These are phyloP conservation scores for Hofmannophila pseudospretella DNA, from an alignment of 2,888 invertebrate genomes.

Conservation along the genomic window DNA sequence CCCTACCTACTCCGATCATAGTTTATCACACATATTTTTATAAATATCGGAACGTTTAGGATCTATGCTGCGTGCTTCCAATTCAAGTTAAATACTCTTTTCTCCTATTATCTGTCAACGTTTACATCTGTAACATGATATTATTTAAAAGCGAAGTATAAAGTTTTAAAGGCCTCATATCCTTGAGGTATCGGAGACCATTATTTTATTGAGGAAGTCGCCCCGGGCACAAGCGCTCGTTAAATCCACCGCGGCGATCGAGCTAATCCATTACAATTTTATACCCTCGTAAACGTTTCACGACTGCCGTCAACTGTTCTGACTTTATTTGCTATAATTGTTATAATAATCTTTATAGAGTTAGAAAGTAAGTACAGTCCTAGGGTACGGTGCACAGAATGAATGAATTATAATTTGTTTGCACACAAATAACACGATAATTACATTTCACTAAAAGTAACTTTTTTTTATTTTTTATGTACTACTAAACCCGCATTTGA, in stretches of 20 bases:
- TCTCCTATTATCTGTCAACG: no score
- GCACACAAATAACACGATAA: no score
- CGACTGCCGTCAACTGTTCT: slow-evolving; percentile 55
- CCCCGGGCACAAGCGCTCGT: slow-evolving; percentile 53
- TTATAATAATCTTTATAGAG: slow-evolving; percentile 9
- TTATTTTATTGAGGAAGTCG: slow-evolving; percentile 74
- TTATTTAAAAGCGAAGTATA: neutral
- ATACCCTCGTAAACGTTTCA: slow-evolving; percentile 71
- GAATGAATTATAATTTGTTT: no score
- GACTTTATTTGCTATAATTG: slow-evolving; percentile 48
- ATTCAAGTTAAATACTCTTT: no score
- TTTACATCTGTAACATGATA: neutral
- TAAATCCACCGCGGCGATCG: slow-evolving; percentile 60
- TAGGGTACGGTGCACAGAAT: no score
- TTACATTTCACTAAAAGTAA: no score
- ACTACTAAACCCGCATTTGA: no score
- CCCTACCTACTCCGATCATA: no score
- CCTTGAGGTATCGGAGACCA: slow-evolving; percentile 28
- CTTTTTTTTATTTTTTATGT: no score
- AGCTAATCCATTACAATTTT: slow-evolving; percentile 72
- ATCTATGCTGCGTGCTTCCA: no score
- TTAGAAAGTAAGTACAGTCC: neutral
- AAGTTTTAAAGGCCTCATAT: neutral
- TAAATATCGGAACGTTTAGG: no score
- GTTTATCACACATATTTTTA: no score